Percentiles rank a stretch among this genome's conserved stretches.
Evolutionary conservation across 2,888 invertebrate genomes (phyloP).

Genomic region (Callosobruchus maculatus): DNA sequence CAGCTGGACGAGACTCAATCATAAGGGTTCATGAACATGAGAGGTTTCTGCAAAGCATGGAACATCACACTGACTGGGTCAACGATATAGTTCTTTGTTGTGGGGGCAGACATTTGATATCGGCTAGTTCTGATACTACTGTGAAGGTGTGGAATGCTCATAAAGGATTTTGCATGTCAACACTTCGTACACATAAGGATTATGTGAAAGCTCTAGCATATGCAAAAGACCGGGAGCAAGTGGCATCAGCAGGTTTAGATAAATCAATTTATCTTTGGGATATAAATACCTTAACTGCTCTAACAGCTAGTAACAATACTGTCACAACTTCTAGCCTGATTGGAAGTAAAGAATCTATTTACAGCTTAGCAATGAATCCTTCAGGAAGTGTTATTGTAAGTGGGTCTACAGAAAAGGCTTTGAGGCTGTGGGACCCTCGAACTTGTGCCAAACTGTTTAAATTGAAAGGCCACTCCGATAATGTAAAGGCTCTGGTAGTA

Average conservation of each 20-base stretch:
- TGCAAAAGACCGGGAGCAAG: slow-evolving; percentile 93
- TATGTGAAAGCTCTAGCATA: slow-evolving; percentile 98
- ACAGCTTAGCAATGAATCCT: slow-evolving; percentile 97
- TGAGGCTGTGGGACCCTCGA: slow-evolving; percentile 96
- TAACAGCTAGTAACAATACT: slow-evolving; percentile 97
- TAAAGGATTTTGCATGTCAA: slow-evolving; percentile 99
- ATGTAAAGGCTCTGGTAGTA: slow-evolving; percentile 92
- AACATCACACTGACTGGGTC: slow-evolving; percentile 99
- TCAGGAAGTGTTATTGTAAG: slow-evolving; percentile 93
- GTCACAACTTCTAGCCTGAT: slow-evolving; percentile 96
- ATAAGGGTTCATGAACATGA: slow-evolving; percentile 90
- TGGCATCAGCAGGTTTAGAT: slow-evolving; percentile 95
- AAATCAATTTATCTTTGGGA: slow-evolving; percentile 98
- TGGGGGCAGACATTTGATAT: slow-evolving; percentile 94
- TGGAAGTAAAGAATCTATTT: slow-evolving; percentile 97
- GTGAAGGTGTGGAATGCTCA: slow-evolving; percentile 99
- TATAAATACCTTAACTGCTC: slow-evolving; percentile 93
- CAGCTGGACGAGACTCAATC: slow-evolving; percentile 95
- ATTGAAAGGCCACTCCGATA: slow-evolving; percentile 92
- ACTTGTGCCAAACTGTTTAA: slow-evolving; percentile 94
- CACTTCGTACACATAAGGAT: slow-evolving; percentile 94
- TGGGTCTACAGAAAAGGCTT: slow-evolving; percentile 92
- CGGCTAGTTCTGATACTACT: slow-evolving; percentile 98
- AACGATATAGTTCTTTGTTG: slow-evolving; percentile 98
- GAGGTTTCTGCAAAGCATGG: slow-evolving; percentile 92